These are phyloP conservation scores for Drosophila kambysellisi DNA, from an alignment of 2,888 invertebrate species.

Conservation along the genomic window DNA sequence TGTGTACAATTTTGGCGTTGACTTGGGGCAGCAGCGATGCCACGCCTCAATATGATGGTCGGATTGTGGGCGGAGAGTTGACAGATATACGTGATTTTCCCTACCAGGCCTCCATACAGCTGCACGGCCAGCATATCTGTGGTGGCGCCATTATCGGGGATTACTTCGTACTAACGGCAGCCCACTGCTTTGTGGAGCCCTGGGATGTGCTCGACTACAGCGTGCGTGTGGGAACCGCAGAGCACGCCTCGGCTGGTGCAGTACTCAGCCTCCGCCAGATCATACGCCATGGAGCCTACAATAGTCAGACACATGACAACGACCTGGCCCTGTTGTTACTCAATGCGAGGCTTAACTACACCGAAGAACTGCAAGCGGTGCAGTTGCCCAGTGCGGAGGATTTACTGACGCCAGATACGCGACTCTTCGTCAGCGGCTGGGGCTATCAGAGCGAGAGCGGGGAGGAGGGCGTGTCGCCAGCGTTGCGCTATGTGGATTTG, in stretches of 20 bases:
- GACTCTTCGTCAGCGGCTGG: constrained; percentile 79
- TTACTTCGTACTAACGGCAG: constrained; percentile 73
- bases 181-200: constrained; percentile 73
- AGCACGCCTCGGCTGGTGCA: constrained; percentile 71
- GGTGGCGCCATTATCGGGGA: constrained; percentile 75
- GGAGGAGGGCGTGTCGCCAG: constrained; percentile 53
- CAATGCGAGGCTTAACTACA: constrained; percentile 63
- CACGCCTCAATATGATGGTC: constrained; percentile 55
- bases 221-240: constrained; percentile 71
- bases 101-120: constrained; percentile 71
- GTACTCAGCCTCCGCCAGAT: constrained; percentile 67
- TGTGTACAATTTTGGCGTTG: constrained; percentile 16
- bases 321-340: constrained; percentile 79
- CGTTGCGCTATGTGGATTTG: constrained; percentile 72
- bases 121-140: constrained; percentile 64
- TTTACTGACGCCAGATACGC: constrained; percentile 36
- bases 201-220: constrained; percentile 57
- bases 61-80: constrained; percentile 72
- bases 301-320: constrained; percentile 65
- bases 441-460: constrained; percentile 71
- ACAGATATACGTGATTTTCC: constrained; percentile 66
- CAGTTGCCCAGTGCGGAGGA: constrained; percentile 57
- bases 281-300: constrained; percentile 71
- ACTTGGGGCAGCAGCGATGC: constrained; percentile 9
- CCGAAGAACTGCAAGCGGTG: constrained; percentile 63